phyloP scores from a whole-genome alignment of 2,113 vertebrate genomes.

The Nothobranchius furzeri region DNA sequence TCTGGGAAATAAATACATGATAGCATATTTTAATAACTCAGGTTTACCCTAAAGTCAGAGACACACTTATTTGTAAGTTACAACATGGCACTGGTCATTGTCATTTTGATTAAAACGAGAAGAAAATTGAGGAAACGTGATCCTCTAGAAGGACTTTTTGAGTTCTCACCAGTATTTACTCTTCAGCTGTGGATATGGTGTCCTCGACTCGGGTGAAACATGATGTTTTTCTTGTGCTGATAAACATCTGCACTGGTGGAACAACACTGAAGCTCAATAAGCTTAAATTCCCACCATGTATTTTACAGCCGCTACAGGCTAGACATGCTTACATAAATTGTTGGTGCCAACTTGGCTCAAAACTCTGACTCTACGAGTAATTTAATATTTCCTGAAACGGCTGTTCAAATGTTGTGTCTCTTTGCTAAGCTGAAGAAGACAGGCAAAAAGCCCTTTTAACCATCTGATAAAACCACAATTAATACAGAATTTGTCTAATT shows the following conservation, averaged over 20 bases:
- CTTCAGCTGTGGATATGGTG: not conserved
- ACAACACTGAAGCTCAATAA: conserved; percentile 1
- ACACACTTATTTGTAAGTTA: no score
- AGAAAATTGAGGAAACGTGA: no score
- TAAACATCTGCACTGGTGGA: not conserved
- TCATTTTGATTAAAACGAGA: no score
- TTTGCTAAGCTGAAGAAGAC: not conserved
- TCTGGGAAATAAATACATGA: no score
- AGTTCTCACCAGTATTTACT: not conserved
- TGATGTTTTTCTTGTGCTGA: not conserved
- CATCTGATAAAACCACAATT: not conserved
- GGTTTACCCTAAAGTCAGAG: no score
- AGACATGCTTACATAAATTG: not conserved
- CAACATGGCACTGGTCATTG: no score
- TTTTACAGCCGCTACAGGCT: not conserved
- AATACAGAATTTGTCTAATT: not conserved
- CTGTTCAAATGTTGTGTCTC: not conserved
- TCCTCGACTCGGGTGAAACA: not conserved
- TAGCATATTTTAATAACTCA: no score
- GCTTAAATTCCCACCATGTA: not conserved
- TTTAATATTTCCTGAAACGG: not conserved
- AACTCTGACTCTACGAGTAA: not conserved
- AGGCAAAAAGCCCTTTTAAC: not conserved
- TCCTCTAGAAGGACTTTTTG: not conserved
- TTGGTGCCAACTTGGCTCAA: not conserved